Evolutionary conservation across 2,113 vertebrate genomes (phyloP).

Genomic region (Numida meleagris): DNA sequence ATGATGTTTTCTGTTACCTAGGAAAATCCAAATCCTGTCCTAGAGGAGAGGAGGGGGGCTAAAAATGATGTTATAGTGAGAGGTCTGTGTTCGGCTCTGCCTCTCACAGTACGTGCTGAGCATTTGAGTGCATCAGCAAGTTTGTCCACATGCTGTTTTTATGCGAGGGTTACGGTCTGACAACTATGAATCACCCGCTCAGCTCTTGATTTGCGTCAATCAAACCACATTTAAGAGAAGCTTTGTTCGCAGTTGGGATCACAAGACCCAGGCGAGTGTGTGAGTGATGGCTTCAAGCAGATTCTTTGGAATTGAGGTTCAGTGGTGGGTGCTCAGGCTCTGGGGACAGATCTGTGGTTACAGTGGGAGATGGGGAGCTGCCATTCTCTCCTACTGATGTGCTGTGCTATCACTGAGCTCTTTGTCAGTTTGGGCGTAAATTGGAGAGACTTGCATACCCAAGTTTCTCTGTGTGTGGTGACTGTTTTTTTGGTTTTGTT

Average conservation of each 20-base stretch:
- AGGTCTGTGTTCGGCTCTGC: fast-evolving
- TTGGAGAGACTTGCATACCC: fast-evolving
- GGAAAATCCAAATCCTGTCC: background rate
- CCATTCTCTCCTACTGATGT: background rate
- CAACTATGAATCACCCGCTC: constrained; percentile 62
- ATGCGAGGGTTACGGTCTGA: constrained; percentile 10
- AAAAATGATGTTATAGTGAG: fast-evolving
- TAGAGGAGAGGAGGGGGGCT: fast-evolving
- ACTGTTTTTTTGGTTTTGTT: background rate
- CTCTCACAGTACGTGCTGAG: background rate
- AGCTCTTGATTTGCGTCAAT: constrained; percentile 71
- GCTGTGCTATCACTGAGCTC: background rate
- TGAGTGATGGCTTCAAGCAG: background rate
- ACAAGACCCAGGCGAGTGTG: background rate
- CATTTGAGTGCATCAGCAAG: background rate
- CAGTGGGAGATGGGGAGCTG: background rate
- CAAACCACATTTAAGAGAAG: constrained; percentile 70
- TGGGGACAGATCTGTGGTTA: background rate
- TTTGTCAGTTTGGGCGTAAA: background rate
- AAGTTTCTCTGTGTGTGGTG: background rate
- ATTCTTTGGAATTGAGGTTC: background rate
- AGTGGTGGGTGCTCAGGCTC: background rate
- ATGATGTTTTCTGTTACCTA: background rate
- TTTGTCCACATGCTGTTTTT: background rate
- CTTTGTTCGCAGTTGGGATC: constrained; percentile 42